Base-by-base conservation (phyloP, 2,888 invertebrate genomes). In the Rhamnusium bicolor region DNA sequence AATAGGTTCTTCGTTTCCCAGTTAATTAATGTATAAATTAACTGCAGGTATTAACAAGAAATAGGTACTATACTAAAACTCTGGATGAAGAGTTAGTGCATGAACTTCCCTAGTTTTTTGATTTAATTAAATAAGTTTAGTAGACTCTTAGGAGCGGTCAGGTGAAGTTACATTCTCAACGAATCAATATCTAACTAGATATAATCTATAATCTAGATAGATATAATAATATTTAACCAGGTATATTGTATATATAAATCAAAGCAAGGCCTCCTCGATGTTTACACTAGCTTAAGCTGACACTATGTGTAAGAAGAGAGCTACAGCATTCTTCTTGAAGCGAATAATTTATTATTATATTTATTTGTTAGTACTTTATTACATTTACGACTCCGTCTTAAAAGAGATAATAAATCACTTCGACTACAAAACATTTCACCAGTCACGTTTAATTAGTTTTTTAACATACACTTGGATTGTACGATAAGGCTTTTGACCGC, bases 301-400 rank as follows among this genome's bases (percentile, higher is more conserved):
- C 27, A 65, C 29, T 53, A 53, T 53, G 16, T 19, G 27, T 47
- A 24, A 46, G 24, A 21, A 47, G 12, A 63, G 27, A n/a, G 65
- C n/a, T 53, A 65, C 21, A 63, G 16, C 63, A 49, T 63, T 63
- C 63, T 63, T 65, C 58, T 29, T 19, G 32, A 19, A 27, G 27
- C 18, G 19, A 65, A 65, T 65, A 65, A 65, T 65, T 65, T 65
- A 65, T 65, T 65, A 19, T 49, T 51, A 53, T 40, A 54, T 65
- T 53, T 40, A 40, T 40, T 40, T 58, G 53, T 32, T 18, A 65
- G 65, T 32, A 49, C 27, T 29, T 65, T 32, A 27, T 65, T 51
- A 53, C 65, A 7, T 65, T 65, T 65, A 65, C 65, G 65, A 65
- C 65, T 65, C 10, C 7, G 65, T 27, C 10, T 65, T 65, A 65